Conservation (phyloP, 2,888 invertebrate genomes). For the Ditula angustiorana region DNA sequence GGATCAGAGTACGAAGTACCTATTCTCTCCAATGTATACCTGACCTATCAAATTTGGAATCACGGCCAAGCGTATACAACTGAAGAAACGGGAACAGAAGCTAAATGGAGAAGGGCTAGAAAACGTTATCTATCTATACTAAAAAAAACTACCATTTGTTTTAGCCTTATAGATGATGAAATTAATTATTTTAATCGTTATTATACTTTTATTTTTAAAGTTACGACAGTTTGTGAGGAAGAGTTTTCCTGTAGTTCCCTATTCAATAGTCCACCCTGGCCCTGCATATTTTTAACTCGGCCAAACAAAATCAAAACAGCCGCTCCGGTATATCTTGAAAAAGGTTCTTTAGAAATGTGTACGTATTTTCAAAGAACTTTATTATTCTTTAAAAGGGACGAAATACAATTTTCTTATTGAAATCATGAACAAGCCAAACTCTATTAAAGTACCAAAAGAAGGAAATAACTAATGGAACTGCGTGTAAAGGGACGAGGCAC, state of each 20-base stretch:
- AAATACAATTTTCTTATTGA: constrained; percentile 39
- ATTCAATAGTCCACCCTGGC: neutral
- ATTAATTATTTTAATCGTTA: no score
- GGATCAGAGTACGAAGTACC: no score
- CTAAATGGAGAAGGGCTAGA: no score
- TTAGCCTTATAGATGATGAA: no score
- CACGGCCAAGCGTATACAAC: no score
- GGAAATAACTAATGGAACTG: constrained; percentile 40
- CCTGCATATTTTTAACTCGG: neutral
- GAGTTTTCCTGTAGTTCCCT: neutral
- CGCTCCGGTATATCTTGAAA: constrained; percentile 2
- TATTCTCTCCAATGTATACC: no score
- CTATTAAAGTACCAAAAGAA: constrained; percentile 39
- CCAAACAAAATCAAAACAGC: neutral
- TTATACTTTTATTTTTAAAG: no score
- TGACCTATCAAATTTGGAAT: no score
- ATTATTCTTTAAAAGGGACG: constrained; percentile 34
- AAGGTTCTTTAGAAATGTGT: constrained; percentile 8
- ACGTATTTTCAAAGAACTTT: constrained; percentile 27
- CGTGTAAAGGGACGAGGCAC: constrained; percentile 34
- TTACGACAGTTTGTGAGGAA: neutral
- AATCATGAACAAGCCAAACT: constrained; percentile 36
- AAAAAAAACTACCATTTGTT: no score
- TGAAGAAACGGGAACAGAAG: no score
- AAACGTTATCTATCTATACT: no score